Evolutionary conservation across 1,140 invertebrate genomes (phyloP).

Genomic region (Holcopasites calliopsidis): DNA sequence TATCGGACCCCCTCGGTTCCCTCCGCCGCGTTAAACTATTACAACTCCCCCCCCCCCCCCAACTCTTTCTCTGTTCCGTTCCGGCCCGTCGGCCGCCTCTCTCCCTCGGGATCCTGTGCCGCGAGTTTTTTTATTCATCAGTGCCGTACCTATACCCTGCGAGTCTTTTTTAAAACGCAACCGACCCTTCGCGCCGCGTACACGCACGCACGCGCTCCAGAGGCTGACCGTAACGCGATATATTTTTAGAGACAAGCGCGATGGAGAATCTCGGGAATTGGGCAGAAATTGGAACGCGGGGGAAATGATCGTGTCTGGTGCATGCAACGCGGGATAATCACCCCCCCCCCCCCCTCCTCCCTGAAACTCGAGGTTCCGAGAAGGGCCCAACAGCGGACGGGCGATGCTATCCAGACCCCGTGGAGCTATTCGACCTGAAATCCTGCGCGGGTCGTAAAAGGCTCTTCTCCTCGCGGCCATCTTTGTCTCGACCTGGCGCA

Average conservation of each 20-base stretch:
- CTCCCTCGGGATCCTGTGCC: not conserved
- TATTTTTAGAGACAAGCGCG: no score
- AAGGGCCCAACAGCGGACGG: constrained; percentile 38
- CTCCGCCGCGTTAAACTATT: constrained; percentile 20
- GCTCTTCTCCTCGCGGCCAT: not conserved
- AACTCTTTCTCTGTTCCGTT: constrained; percentile 2
- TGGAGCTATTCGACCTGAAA: constrained; percentile 52
- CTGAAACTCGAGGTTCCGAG: constrained; percentile 37
- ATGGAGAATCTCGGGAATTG: no score
- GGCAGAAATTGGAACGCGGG: no score
- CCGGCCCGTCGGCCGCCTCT: not conserved
- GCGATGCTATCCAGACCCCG: constrained; percentile 46
- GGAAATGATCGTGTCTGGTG: constrained; percentile 33
- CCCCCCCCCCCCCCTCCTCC: constrained; percentile 15
- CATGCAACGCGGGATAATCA: constrained; percentile 39
- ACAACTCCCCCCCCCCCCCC: not conserved
- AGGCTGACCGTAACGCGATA: no score
- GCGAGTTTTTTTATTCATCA: no score
- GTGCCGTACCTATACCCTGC: no score
- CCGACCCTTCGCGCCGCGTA: no score
- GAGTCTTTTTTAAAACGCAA: no score
- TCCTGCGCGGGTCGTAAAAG: constrained; percentile 54
- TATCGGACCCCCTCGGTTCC: constrained; percentile 40
- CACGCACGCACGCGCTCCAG: no score
- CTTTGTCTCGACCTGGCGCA: constrained; percentile 10